Conservation (phyloP, 2,888 invertebrate genomes). For the Brenthis daphne region DNA sequence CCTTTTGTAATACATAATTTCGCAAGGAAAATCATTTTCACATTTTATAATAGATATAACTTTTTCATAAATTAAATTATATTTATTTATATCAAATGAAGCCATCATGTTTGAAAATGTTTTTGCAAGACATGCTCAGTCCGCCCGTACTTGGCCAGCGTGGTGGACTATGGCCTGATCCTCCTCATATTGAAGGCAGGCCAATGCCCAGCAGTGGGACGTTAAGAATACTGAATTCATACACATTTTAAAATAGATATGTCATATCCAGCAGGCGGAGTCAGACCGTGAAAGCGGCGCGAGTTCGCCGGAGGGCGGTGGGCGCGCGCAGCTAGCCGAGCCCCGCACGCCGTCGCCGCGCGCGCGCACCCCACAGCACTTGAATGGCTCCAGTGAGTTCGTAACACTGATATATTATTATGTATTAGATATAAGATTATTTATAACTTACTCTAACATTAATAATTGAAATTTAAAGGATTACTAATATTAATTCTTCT, state of each 20-base stretch:
- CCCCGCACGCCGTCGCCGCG: constrained; percentile 71
- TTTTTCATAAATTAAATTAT: too few relatives aligned
- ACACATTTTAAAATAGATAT: not conserved
- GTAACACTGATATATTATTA: constrained; percentile 54
- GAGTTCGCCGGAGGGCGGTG: constrained; percentile 83
- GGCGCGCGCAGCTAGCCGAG: constrained; percentile 73
- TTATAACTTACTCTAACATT: not conserved
- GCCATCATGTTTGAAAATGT: too few relatives aligned
- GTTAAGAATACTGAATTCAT: not conserved
- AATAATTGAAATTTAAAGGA: not conserved
- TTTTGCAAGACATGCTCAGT: too few relatives aligned
- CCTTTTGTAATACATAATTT: too few relatives aligned
- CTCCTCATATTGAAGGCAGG: too few relatives aligned
- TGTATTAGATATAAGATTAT: not conserved
- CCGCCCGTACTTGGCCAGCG: too few relatives aligned
- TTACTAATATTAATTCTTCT: too few relatives aligned
- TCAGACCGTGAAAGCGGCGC: constrained; percentile 85
- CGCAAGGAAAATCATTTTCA: too few relatives aligned
- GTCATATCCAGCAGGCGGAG: constrained; percentile 77
- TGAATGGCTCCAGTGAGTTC: constrained; percentile 83
- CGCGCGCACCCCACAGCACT: constrained; percentile 65
- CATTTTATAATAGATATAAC: too few relatives aligned
- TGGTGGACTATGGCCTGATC: too few relatives aligned
- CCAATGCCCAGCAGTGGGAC: too few relatives aligned
- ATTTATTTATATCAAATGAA: too few relatives aligned